Evolutionary conservation across 2,113 vertebrate genomes (phyloP).

Genomic region (Oostethus manadensis): DNA sequence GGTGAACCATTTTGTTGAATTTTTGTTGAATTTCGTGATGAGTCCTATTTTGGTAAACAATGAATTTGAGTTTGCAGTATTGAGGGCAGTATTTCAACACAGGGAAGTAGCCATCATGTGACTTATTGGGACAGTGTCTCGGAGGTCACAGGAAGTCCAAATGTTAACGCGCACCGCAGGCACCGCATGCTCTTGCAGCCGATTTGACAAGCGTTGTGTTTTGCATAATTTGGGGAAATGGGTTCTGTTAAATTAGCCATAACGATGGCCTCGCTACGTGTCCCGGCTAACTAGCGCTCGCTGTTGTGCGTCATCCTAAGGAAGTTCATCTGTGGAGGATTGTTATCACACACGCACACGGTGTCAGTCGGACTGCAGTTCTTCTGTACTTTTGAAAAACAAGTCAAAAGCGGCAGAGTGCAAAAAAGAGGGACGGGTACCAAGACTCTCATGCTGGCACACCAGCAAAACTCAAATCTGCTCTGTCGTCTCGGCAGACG

Average conservation of each 20-base stretch:
- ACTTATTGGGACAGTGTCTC: too few relatives aligned
- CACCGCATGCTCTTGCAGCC: neutral
- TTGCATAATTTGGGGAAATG: conserved; percentile 22
- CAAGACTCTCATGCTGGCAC: neutral
- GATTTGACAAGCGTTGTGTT: neutral
- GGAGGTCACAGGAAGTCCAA: conserved; percentile 12
- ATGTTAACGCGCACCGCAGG: neutral
- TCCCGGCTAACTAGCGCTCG: conserved; percentile 39
- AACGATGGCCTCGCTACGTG: conserved; percentile 31
- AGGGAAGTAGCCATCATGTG: too few relatives aligned
- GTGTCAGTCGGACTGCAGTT: neutral
- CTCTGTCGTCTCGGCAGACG: conserved; percentile 27
- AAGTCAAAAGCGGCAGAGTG: neutral
- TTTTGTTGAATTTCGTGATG: too few relatives aligned
- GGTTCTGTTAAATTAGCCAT: conserved; percentile 29
- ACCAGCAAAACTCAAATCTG: conserved; percentile 4
- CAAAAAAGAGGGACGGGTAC: neutral
- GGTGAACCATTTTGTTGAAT: too few relatives aligned
- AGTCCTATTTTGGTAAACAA: too few relatives aligned
- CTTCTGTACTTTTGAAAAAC: neutral
- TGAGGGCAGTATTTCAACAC: too few relatives aligned
- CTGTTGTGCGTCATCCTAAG: conserved; percentile 7
- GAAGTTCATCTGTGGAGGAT: neutral
- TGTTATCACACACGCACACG: neutral
- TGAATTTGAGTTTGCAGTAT: too few relatives aligned